Evolutionary conservation across 2,797 vertebrate species (phyloP), one percentile per base, ranked within the genome.

Genomic region (Diceros bicornis): DNA sequence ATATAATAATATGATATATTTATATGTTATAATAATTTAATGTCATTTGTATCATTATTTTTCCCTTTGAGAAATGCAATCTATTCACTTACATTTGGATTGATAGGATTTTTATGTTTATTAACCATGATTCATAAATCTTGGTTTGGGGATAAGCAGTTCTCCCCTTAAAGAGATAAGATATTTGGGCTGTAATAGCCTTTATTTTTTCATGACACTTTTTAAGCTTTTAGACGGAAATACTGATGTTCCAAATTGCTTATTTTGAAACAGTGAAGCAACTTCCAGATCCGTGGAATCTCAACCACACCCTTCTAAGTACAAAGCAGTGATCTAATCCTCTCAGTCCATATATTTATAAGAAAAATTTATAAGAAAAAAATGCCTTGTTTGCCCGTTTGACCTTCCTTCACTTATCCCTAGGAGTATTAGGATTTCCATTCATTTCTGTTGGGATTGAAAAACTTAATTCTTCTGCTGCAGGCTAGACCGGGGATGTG

Each of bases 371-470:
- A 34, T 20, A 81, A 89, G 16, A 78, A 68, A 87, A 52, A 92
- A 82, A 75, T 34, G 37, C 3, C 6, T 47, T 88, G 2, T 97
- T 96, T 95, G 44, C 32, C 27, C 1, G 72, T 94, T 91, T 89
- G 81, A 74, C 96, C 59, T 27, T 86, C 6, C 82, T 96, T 57
- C n/a, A 0, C 89, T 98, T 95, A 96, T 62, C 68, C 64, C 25
- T 96, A 84, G 50, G 61, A 97, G 62, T 88, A 89, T 84, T 91
- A 96, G 57, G 3, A 16, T 96, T 98, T 97, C 95, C 91, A 97
- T 97, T 98, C 96, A 98, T 97, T 94, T 97, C 98, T 98, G 84
- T 92, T 90, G 97, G 96, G 57, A 95, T 9, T 97, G 93, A 82
- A 91, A 97, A 96, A 78, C 96, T 97, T 97, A 98, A 94, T 98